Evolutionary conservation across 2,797 vertebrate species (phyloP), one percentile per base, ranked within the genome.

Genomic region (Tapera naevia): DNA sequence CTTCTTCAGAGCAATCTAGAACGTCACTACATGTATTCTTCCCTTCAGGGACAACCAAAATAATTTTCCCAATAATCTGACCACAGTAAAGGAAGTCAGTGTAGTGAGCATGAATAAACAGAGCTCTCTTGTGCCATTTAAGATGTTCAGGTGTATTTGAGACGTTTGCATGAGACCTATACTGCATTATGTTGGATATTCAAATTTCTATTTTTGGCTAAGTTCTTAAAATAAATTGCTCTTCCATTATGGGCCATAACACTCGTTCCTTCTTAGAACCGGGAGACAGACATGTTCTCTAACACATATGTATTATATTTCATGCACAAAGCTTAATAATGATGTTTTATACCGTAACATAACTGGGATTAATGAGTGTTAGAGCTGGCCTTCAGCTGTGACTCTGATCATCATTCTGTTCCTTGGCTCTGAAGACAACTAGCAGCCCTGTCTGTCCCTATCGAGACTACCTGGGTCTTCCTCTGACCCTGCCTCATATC

Each of bases 1-100:
- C 53, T 86, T 93, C 48, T 71, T 35, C 41, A 81, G 16, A 13
- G 32, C 22, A 61, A 19, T 89, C 91, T 89, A 92, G 82, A 92
- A 95, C 69, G n/a, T 85, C 41, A 61, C 13, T 30, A 11, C 3
- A 28, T 50, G 17, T 57, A 76, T 74, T 80, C 48, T 80, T 19
- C 17, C 35, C 28, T 60, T 56, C 35, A 60, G 13, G 60, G 28
- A 62, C 89, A 82, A 46, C 7, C 48, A 54, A 81, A 87, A 82
- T 58, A 18, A 22, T 27, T 46, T 89, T 66, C 61, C 27, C 10
- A 73, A 43, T 58, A 56, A 73, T 69, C 9, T 54, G 66, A 65
- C 12, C 46, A 39, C 11, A 43, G 19, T 50, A 37, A 66, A 28
- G 4, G 33, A 82, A 65, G 13, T 61, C 37, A 69, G 9, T 22